Conservation (phyloP, 2,113 vertebrate species). For the Etheostoma cragini region DNA sequence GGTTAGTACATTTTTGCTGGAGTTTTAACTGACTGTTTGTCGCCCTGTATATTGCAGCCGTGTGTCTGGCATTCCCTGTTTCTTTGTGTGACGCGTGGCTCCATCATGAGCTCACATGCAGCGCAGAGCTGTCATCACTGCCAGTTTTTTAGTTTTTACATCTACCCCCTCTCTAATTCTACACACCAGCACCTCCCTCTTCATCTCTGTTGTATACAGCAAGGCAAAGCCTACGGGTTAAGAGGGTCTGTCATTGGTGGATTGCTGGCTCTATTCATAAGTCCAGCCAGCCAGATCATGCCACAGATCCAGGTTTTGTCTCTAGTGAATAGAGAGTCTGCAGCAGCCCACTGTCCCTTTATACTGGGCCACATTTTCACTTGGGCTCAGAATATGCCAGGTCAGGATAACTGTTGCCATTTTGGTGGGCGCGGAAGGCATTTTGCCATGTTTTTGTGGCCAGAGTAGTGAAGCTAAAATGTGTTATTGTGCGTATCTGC, state of each 20-base stretch:
- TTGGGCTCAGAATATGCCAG: constrained; percentile 77
- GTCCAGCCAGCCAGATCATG: constrained; percentile 72
- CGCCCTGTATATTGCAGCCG: constrained; percentile 38
- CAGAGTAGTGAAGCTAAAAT: constrained; percentile 44
- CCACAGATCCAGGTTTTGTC: constrained; percentile 85
- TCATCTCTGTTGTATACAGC: constrained; percentile 32
- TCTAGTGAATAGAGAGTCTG: constrained; percentile 78
- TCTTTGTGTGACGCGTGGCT: constrained; percentile 23
- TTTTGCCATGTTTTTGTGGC: constrained; percentile 70
- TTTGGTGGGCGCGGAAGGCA: constrained; percentile 60
- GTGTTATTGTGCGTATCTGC: constrained; percentile 37
- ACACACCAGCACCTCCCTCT: constrained; percentile 25
- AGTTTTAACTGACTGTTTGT: constrained; percentile 47
- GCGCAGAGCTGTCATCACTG: constrained; percentile 44
- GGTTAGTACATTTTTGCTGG: constrained; percentile 48
- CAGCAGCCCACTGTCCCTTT: constrained; percentile 74
- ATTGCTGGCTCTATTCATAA: constrained; percentile 80
- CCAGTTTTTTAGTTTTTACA: constrained; percentile 24
- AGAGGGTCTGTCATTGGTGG: constrained; percentile 69
- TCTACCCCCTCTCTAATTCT: background rate
- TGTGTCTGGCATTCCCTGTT: constrained; percentile 30
- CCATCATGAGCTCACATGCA: constrained; percentile 30
- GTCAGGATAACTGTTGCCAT: constrained; percentile 83
- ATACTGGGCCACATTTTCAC: constrained; percentile 68
- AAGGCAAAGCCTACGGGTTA: constrained; percentile 63